Evolutionary conservation across 2,888 invertebrate genomes (phyloP).

Genomic region (Troides oblongomaculatus): DNA sequence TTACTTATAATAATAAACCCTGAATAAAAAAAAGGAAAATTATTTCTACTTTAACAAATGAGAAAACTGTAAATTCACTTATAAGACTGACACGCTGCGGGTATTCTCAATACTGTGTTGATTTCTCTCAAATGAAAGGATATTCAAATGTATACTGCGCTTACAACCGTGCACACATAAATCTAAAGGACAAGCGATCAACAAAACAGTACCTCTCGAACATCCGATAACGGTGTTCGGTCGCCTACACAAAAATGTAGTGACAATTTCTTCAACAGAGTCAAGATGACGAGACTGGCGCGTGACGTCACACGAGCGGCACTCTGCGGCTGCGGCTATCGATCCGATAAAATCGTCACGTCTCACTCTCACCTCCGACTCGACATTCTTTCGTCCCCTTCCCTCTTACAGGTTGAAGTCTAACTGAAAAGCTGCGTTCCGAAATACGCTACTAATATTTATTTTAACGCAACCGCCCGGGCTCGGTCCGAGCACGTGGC

Average conservation of each 20-base stretch:
- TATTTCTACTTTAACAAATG: neutral
- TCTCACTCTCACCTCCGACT: constrained; percentile 59
- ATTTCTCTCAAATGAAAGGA: constrained; percentile 12
- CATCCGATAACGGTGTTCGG: constrained; percentile 39
- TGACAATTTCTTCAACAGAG: constrained; percentile 74
- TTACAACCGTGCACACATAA: constrained; percentile 30
- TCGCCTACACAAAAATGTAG: constrained; percentile 61
- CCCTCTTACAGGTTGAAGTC: constrained; percentile 53
- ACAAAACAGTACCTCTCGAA: constrained; percentile 33
- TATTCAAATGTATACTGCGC: constrained; percentile 29
- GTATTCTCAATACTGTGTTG: neutral
- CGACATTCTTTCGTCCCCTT: constrained; percentile 54
- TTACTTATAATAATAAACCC: neutral
- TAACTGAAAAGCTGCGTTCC: constrained; percentile 70
- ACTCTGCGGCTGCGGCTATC: constrained; percentile 80
- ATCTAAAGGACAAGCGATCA: constrained; percentile 26
- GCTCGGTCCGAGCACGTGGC: constrained; percentile 64
- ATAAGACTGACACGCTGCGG: constrained; percentile 1
- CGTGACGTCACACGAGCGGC: constrained; percentile 75
- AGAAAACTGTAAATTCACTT: constrained; percentile 1
- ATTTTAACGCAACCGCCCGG: constrained; percentile 75
- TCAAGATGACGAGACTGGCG: constrained; percentile 77
- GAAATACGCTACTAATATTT: constrained; percentile 79
- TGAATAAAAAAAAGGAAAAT: neutral
- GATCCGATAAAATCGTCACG: constrained; percentile 68